Evolutionary conservation across 2,797 vertebrate genomes (phyloP).

Genomic region (Neosilurus mollespiculum): DNA sequence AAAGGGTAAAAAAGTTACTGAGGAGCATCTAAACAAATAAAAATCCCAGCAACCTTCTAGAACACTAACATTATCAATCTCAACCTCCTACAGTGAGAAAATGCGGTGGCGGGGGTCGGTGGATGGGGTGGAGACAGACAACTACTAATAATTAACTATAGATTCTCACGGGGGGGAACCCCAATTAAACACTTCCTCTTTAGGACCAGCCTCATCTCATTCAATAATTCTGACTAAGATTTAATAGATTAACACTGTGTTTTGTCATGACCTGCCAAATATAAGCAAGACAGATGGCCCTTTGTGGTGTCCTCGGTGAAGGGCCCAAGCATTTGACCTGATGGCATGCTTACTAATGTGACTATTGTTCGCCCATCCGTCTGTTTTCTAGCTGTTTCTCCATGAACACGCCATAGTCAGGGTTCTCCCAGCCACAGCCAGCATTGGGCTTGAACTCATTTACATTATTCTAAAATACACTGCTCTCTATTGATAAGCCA

Average conservation of each 20-base stretch:
- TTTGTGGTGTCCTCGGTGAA: slow-evolving; percentile 43
- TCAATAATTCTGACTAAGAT: background rate
- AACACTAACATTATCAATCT: background rate
- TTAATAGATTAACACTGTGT: slow-evolving; percentile 23
- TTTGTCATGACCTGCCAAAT: slow-evolving; percentile 34
- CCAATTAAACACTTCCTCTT: background rate
- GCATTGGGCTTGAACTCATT: slow-evolving; percentile 14
- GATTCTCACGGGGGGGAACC: background rate
- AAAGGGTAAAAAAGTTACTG: background rate
- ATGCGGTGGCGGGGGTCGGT: no score
- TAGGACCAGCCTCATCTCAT: background rate
- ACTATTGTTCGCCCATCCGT: slow-evolving; percentile 38
- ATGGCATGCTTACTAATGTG: slow-evolving; percentile 36
- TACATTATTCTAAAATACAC: slow-evolving; percentile 26
- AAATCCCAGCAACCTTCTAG: background rate
- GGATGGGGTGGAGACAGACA: no score
- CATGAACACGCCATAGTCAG: slow-evolving; percentile 26
- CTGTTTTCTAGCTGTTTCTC: slow-evolving; percentile 32
- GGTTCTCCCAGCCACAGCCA: slow-evolving; percentile 14
- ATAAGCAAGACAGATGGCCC: slow-evolving; percentile 35
- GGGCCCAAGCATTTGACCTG: slow-evolving; percentile 51
- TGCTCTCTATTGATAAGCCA: slow-evolving; percentile 35
- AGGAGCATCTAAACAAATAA: background rate
- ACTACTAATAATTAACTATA: background rate
- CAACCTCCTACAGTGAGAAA: background rate